phyloP scores from a whole-genome alignment of 2,888 invertebrate species.

The Corbicula japonica region DNA sequence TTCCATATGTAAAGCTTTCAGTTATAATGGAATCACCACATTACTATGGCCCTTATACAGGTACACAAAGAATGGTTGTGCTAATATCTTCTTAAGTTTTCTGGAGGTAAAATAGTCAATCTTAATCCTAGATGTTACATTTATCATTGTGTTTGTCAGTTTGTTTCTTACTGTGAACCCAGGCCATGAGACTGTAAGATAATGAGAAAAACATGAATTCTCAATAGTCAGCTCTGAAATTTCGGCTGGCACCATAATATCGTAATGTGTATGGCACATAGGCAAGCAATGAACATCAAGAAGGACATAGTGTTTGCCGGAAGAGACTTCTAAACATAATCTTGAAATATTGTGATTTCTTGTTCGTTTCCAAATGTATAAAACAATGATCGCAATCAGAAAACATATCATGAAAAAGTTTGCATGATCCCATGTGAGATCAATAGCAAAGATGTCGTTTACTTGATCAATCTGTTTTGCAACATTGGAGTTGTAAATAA shows the following conservation, averaged over 20 bases:
- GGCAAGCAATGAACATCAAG: too few species aligned
- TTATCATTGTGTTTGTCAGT: neutral
- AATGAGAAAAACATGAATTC: neutral
- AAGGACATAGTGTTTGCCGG: too few species aligned
- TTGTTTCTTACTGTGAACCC: neutral
- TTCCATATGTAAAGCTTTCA: neutral
- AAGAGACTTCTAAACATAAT: too few species aligned
- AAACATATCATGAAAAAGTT: too few species aligned
- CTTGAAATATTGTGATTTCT: too few species aligned
- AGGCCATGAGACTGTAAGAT: neutral
- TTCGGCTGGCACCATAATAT: too few species aligned
- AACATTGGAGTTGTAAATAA: conserved; percentile 1
- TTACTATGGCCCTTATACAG: neutral
- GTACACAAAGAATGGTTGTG: neutral
- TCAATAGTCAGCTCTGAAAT: neutral
- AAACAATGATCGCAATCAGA: too few species aligned
- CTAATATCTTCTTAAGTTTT: neutral
- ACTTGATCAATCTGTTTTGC: too few species aligned
- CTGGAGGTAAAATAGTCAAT: neutral
- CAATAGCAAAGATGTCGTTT: too few species aligned
- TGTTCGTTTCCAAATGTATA: too few species aligned
- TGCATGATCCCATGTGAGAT: too few species aligned
- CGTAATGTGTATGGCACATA: too few species aligned
- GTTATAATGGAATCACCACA: neutral
- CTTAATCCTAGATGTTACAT: neutral